Conservation (phyloP, 2,797 vertebrate species). For the Rhinatrema bivittatum region DNA sequence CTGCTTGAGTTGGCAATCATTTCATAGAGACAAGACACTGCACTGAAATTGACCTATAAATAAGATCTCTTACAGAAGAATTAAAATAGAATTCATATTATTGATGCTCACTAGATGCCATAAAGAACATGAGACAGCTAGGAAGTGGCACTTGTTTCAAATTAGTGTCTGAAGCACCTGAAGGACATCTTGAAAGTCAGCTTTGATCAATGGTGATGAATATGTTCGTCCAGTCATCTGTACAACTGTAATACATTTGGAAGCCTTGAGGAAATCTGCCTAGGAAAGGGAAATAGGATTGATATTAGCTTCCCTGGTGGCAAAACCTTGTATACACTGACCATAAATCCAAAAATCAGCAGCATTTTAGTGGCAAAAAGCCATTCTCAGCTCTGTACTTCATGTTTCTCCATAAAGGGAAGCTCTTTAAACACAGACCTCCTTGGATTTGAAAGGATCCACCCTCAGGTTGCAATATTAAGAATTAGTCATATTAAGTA, state of each 20-base stretch:
- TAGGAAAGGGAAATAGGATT: conserved; percentile 19
- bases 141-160: conserved; percentile 49
- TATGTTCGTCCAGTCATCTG: conserved; percentile 21
- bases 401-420: rapidly evolving
- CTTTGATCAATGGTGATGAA: conserved; percentile 44
- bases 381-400: neutral
- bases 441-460: no score
- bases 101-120: conserved; percentile 48
- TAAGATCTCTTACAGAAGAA: conserved; percentile 61
- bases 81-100: conserved; percentile 68
- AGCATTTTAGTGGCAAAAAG: neutral
- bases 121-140: conserved; percentile 45
- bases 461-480: no score
- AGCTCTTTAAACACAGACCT: neutral
- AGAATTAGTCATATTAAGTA: no score
- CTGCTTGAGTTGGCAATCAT: conserved; percentile 59
- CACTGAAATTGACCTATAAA: conserved; percentile 64
- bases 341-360: conserved; percentile 7
- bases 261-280: conserved; percentile 47
- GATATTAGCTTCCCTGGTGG: conserved; percentile 3
- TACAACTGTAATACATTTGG: conserved; percentile 23
- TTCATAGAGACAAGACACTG: conserved; percentile 60
- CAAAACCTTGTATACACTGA: neutral
- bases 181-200: conserved; percentile 55
- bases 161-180: conserved; percentile 36